These are phyloP conservation scores for Chelon auratus DNA, from an alignment of 2,797 vertebrate genomes.

Conservation along the genomic window DNA sequence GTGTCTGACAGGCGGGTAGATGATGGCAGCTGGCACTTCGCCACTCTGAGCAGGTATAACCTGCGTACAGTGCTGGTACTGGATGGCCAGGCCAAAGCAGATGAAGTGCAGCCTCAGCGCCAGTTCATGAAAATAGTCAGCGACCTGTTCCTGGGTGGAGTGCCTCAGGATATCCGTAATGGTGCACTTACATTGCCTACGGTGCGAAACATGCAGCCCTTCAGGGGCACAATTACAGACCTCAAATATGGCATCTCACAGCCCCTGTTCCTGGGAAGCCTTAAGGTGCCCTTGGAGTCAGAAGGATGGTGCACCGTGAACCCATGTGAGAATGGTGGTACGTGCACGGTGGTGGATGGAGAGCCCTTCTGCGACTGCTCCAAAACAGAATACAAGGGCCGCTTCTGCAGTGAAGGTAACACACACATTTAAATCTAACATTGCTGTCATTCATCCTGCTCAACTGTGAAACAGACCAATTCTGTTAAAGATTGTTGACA, in stretches of 20 bases:
- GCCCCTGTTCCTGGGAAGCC: slow-evolving; percentile 92
- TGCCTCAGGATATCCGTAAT: slow-evolving; percentile 92
- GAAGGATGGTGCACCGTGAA: slow-evolving; percentile 93
- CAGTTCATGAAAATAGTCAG: slow-evolving; percentile 98
- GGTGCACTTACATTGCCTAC: slow-evolving; percentile 92
- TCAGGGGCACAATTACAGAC: slow-evolving; percentile 93
- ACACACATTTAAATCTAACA: background rate
- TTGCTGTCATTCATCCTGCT: background rate
- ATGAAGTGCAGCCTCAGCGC: slow-evolving; percentile 90
- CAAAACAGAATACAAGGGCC: slow-evolving; percentile 93
- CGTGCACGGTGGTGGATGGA: slow-evolving; percentile 91
- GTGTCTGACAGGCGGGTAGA: slow-evolving; percentile 90
- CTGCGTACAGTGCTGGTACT: slow-evolving; percentile 91
- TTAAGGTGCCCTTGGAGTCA: slow-evolving; percentile 89
- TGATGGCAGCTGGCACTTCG: slow-evolving; percentile 92
- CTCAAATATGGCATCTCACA: slow-evolving; percentile 93
- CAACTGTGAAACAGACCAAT: slow-evolving; percentile 26
- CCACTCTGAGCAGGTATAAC: slow-evolving; percentile 90
- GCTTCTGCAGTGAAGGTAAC: slow-evolving; percentile 97
- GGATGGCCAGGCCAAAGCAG: slow-evolving; percentile 89
- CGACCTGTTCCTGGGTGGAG: slow-evolving; percentile 95
- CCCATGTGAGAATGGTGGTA: slow-evolving; percentile 96
- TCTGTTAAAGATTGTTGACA: background rate
- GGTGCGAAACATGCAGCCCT: slow-evolving; percentile 88
- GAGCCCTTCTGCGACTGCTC: slow-evolving; percentile 95